Conservation (phyloP, 2,888 invertebrate genomes). For the Nasonia oneida region DNA sequence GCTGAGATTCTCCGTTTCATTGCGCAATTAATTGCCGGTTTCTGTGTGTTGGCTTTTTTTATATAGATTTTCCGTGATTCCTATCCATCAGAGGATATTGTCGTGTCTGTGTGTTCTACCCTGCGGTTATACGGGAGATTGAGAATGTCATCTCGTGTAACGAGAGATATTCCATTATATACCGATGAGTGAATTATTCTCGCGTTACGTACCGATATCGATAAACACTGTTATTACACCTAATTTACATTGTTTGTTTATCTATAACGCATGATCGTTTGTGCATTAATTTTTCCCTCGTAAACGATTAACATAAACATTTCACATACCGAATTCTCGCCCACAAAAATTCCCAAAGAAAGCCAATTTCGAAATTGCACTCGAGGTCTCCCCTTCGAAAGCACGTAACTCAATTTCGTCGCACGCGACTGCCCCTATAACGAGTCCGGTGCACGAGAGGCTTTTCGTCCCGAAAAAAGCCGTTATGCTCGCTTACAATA, state of each 20-base stretch:
- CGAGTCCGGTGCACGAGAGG: background rate
- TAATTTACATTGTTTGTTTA: background rate
- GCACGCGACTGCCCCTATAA: background rate
- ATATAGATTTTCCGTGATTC: constrained; percentile 3
- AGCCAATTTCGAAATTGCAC: background rate
- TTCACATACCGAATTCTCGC: no score
- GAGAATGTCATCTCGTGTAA: background rate
- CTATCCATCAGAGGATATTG: background rate
- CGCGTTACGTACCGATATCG: background rate
- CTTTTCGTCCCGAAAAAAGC: background rate
- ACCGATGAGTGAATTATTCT: background rate
- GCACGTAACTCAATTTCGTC: background rate
- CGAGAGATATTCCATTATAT: background rate
- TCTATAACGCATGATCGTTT: background rate
- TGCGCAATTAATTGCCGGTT: background rate
- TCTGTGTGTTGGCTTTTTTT: background rate
- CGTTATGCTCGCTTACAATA: background rate
- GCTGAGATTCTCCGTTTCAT: background rate
- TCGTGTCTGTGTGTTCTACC: no score
- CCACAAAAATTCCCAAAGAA: no score
- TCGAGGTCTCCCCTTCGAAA: background rate
- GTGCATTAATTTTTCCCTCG: no score
- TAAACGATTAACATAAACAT: no score
- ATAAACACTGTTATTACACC: background rate
- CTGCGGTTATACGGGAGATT: no score